Conservation (phyloP, 2,888 invertebrate genomes). For the Phortica okadai region DNA sequence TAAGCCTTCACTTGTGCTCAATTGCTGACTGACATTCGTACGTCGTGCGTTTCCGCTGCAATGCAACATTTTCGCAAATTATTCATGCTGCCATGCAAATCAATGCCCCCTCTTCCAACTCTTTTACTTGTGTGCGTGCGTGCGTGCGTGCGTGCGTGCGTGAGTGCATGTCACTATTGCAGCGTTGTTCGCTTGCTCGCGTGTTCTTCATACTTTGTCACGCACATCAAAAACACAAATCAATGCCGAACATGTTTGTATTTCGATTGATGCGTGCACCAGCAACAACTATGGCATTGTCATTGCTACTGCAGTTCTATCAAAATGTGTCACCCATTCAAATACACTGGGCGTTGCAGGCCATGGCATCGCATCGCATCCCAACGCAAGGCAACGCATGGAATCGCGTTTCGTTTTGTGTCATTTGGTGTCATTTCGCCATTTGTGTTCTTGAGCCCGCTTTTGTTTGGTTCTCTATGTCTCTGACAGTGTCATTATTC, state of each 20-base stretch:
- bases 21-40: background rate
- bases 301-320: slow-evolving; percentile 11
- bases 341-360: background rate
- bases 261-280: background rate
- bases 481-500: background rate
- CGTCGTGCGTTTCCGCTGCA: background rate
- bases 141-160: background rate
- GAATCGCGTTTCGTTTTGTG: background rate
- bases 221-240: slow-evolving; percentile 18
- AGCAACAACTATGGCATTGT: background rate
- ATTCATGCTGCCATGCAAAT: slow-evolving; percentile 10
- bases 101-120: background rate
- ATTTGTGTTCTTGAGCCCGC: background rate
- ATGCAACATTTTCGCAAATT: slow-evolving; percentile 1
- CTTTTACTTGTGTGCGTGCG: background rate
- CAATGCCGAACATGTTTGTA: slow-evolving; percentile 13
- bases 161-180: background rate
- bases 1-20: background rate
- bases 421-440: background rate
- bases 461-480: background rate
- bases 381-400: background rate
- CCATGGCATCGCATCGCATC: background rate
- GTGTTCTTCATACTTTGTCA: slow-evolving; percentile 10
- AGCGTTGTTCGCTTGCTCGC: slow-evolving; percentile 6
- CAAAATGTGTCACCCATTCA: slow-evolving; percentile 3